Percentiles rank a stretch among this genome's conserved stretches.
These are phyloP conservation scores for Pollenia angustigena DNA, from an alignment of 2,888 invertebrate species.

Conservation along the genomic window DNA sequence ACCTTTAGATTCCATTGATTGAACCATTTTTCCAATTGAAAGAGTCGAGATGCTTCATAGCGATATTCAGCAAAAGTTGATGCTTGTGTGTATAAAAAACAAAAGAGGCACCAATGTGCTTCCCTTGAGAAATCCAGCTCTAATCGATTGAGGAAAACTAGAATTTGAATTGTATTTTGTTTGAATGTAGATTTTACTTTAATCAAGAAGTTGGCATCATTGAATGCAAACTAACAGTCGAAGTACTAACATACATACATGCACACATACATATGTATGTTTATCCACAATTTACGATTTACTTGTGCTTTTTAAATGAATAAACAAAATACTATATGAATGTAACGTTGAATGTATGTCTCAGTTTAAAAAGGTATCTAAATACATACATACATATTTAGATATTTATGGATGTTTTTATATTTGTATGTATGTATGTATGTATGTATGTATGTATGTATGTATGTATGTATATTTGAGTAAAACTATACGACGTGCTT, in stretches of 20 bases:
- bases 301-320: slow-evolving; percentile 50
- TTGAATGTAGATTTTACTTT: background rate
- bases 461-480: slow-evolving; percentile 6
- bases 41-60: too few relatives aligned
- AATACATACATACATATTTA: background rate
- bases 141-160: too few relatives aligned
- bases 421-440: background rate
- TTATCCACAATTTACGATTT: slow-evolving; percentile 44
- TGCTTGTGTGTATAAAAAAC: too few relatives aligned
- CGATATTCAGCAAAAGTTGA: too few relatives aligned
- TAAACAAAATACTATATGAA: slow-evolving; percentile 33
- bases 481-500: slow-evolving; percentile 47
- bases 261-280: background rate
- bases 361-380: slow-evolving; percentile 15
- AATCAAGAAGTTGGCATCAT: slow-evolving; percentile 23
- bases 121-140: too few relatives aligned
- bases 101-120: too few relatives aligned
- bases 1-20: too few relatives aligned
- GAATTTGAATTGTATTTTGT: too few relatives aligned
- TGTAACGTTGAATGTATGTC: slow-evolving; percentile 2
- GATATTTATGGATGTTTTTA: background rate
- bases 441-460: too few relatives aligned
- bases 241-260: slow-evolving; percentile 13
- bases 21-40: too few relatives aligned
- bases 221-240: background rate